Evolutionary conservation across 2,113 vertebrate genomes (phyloP).

Genomic region (Periophthalmus modestus): DNA sequence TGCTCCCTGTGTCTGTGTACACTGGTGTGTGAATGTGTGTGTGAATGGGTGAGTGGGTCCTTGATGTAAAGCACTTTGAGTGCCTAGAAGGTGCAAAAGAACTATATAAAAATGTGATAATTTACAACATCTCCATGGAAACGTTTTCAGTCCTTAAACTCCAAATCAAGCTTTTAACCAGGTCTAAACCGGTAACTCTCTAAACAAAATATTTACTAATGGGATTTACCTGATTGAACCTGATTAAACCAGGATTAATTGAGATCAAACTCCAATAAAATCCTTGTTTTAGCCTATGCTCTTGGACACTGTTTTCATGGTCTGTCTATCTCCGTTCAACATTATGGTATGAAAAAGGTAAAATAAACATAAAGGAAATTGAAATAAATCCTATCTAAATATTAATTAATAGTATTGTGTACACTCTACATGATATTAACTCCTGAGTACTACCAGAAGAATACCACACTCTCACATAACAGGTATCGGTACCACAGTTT

Average conservation of each 20-base stretch:
- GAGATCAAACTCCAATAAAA: neutral
- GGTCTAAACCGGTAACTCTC: neutral
- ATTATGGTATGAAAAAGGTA: neutral
- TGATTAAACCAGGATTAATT: neutral
- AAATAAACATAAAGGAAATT: neutral
- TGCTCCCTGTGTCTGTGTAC: too few relatives aligned
- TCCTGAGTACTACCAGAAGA: neutral
- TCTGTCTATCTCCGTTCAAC: neutral
- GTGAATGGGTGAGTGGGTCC: too few relatives aligned
- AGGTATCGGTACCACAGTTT: neutral
- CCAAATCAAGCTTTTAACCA: neutral
- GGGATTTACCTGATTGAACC: neutral
- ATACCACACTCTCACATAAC: too few relatives aligned
- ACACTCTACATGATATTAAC: neutral
- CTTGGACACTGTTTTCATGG: neutral
- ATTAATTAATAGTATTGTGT: too few relatives aligned
- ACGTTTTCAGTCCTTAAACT: too few relatives aligned
- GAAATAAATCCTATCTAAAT: too few relatives aligned
- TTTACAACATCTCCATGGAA: too few relatives aligned
- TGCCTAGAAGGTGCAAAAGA: too few relatives aligned
- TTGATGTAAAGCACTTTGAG: too few relatives aligned
- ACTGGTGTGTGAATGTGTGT: too few relatives aligned
- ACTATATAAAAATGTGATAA: too few relatives aligned
- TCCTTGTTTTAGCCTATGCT: neutral
- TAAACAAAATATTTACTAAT: neutral